Evolutionary conservation across 2,113 vertebrate genomes (phyloP).

Genomic region (Equus przewalskii): DNA sequence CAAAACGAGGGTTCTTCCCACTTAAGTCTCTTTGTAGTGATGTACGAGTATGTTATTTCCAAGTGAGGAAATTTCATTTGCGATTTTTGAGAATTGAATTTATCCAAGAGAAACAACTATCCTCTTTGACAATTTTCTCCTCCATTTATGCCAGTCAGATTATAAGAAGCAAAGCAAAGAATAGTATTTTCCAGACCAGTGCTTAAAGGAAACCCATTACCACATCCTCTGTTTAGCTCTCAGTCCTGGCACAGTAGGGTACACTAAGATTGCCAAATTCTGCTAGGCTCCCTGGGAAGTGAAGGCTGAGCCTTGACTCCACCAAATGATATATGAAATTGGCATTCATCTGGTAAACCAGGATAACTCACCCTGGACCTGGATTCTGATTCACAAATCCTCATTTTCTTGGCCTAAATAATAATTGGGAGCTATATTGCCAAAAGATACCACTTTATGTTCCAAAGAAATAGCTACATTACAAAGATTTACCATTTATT

Average conservation of each 20-base stretch:
- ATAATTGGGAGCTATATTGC: not conserved
- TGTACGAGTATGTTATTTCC: slow-evolving; percentile 13
- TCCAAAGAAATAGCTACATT: slow-evolving; percentile 20
- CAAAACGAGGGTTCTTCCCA: slow-evolving; percentile 7
- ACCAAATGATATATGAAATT: slow-evolving; percentile 52
- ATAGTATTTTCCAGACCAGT: slow-evolving; percentile 42
- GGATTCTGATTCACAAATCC: slow-evolving; percentile 2
- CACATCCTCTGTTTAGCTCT: slow-evolving; percentile 8
- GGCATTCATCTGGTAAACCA: not conserved
- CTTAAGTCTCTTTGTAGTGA: slow-evolving; percentile 38
- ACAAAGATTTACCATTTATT: not conserved
- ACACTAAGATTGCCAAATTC: not conserved
- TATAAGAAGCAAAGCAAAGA: slow-evolving; percentile 44
- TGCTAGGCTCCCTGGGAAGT: slow-evolving; percentile 19
- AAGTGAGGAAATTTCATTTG: slow-evolving; percentile 26
- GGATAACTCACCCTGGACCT: not conserved
- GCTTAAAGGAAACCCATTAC: slow-evolving; percentile 33
- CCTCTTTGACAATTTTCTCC: slow-evolving; percentile 40
- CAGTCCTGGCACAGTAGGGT: not conserved
- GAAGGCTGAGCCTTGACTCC: not conserved
- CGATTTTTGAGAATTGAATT: slow-evolving; percentile 21
- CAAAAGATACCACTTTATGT: slow-evolving; percentile 28
- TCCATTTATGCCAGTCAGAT: slow-evolving; percentile 45
- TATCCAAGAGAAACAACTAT: slow-evolving; percentile 53
- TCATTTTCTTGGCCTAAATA: slow-evolving; percentile 43